Base-by-base conservation (phyloP, 2,113 vertebrate species). In the Anarhynchus alexandrinus region DNA sequence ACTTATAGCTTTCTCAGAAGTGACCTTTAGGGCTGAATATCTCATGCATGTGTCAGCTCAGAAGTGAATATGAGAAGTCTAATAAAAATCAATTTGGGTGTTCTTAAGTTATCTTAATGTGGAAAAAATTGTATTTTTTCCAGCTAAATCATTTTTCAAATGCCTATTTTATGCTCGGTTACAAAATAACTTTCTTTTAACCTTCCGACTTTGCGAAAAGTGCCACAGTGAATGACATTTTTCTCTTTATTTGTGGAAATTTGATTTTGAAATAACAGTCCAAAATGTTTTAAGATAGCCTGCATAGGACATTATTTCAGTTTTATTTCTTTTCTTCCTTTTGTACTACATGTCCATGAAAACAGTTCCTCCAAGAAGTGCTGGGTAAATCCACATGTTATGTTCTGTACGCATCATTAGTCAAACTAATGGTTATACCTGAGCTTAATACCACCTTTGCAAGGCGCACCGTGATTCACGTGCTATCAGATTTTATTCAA, bases 71-170 rank as follows among this genome's bases (percentile, higher is more conserved):
- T 74, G 92, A 92, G 82, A 96, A 95, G 83, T 55, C 57, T 92
- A 94, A 96, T 96, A 96, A 95, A 97, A 97, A 92, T 83, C 95
- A 90, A 90, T 94, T 93, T 95, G 92, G 42, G 82, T 95, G 88
- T 93, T 93, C 90, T 86, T 90, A 82, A 94, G 92, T 94, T 94
- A 93, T 93, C 95, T 93, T 96, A 93, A 96, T 92, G 94, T 90
- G 90, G 96, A 94, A 95, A 93, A 95, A 90, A 88, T 32, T 49
- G 71, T 88, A 45, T 3, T 42, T 92, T 92, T 71, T 51, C 55
- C 20, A 95, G 65, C 80, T 69, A 93, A 96, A 88, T 94, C 0
- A 71, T 93, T 94, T 96, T 96, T 97, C 69, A 94, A 81, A 94
- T 92, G 92, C 72, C 64, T 86, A 22, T 93, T 97, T 96, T 92